A percentile compares a stretch with the other conserved stretches of the same genome.
Evolutionary conservation across 2,113 vertebrate species (phyloP).

Genomic region (Neotoma lepida): DNA sequence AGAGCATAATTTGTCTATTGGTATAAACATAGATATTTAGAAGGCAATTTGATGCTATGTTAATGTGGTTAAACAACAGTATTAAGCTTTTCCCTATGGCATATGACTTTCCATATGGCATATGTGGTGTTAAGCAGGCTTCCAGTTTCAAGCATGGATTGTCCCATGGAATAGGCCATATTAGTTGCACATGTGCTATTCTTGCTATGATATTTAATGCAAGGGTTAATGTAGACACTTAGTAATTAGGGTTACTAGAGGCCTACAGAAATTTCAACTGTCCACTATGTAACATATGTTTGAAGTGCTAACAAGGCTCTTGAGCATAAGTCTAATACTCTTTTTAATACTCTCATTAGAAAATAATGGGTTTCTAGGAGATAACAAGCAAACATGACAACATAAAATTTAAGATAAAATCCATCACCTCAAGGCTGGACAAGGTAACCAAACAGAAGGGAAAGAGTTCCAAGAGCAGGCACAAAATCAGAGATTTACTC

Average conservation of each 20-base stretch:
- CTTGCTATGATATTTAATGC: neutral
- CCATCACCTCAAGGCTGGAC: neutral
- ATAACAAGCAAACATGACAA: neutral
- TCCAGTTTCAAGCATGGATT: neutral
- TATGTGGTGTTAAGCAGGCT: neutral
- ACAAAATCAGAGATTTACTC: neutral
- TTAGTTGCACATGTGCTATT: neutral
- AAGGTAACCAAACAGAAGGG: neutral
- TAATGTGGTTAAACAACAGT: neutral
- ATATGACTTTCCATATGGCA: neutral
- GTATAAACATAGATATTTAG: neutral
- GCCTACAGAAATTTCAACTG: neutral
- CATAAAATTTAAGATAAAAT: neutral
- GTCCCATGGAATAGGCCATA: neutral
- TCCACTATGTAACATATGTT: neutral
- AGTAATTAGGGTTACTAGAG: neutral
- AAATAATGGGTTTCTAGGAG: neutral
- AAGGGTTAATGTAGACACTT: neutral
- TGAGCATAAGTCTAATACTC: neutral
- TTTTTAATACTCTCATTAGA: neutral
- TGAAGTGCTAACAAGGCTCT: neutral
- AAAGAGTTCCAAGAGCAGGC: neutral
- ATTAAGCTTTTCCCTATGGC: neutral
- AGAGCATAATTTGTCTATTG: neutral
- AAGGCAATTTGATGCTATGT: neutral